Evolutionary conservation across 2,888 invertebrate species (phyloP), one percentile per base, ranked within the genome.

Genomic region (Nomada goodeniana): DNA sequence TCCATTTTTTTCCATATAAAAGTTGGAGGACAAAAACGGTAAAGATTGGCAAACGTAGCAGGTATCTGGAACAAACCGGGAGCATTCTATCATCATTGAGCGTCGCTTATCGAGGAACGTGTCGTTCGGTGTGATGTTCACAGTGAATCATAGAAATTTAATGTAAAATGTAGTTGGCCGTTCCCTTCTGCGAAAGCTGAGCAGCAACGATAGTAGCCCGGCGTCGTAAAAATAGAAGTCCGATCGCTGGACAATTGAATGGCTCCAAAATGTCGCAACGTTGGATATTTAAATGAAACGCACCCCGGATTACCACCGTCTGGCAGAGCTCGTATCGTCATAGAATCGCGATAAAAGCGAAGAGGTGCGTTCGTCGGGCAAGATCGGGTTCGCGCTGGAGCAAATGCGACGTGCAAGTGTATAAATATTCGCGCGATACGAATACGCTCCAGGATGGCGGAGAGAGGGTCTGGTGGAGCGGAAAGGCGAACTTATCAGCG

Each of bases 401-500:
- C 3, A 18, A 36, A 36, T 29, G 57, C 60, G 44, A 44, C n/a
- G 60, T 29, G 18, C 44, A 60, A 71, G 80, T 72, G 71, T 83
- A 77, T 83, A 84, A 81, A 82, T 72, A 74, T 76, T 70, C 64
- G 74, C 47, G 68, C n/a, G 20, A 53, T 36, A 36, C 36, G 47
- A 47, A 52, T 57, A 55, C 47, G 70, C 65, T 60, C 68, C 78
- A 55, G 76, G 75, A 70, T 23, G 61, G 72, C 42, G 69, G 69
- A 77, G 68, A 80, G 75, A 60, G 74, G 64, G 68, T 73, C 73
- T 74, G 78, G 70, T 69, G 61, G 73, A 70, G 57, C 71, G 64
- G 42, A 65, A 74, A 74, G 72, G 77, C 74, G 18, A 73, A 88
- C 75, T 86, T 88, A 89, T 88, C 85, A 85, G 74, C 76, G 50